Base-by-base conservation (phyloP, 92 coral and sea anemone genomes). In the Virgularia gustaviana region DNA sequence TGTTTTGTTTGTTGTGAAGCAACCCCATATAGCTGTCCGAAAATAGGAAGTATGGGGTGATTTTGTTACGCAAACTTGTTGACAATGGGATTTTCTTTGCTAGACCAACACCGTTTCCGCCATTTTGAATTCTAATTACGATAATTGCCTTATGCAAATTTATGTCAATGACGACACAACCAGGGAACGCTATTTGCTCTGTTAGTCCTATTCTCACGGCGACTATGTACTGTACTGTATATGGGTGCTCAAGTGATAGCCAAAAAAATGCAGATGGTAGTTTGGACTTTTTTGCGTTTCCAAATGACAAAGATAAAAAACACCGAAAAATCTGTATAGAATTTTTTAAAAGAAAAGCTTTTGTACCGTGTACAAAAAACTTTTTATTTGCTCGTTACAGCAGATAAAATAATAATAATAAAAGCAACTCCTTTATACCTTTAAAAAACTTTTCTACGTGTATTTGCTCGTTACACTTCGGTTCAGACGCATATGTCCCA, bases 181-280 rank as follows among this genome's bases (percentile, higher is more conserved):
- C 72, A 65, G 55, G 37, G 36, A n/a, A n/a, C n/a, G n/a, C n/a
- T n/a, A n/a, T n/a, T n/a, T n/a, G n/a, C n/a, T n/a, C n/a, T n/a
- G n/a, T n/a, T n/a, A n/a, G n/a, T n/a, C n/a, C n/a, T n/a, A n/a
- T n/a, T n/a, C n/a, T n/a, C n/a, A n/a, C n/a, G n/a, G n/a, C n/a
- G n/a, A n/a, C n/a, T n/a, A 65, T 65, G 72, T 65, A 65, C 32
- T 65, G 72, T 13, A 37, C 72, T 22, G 72, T 65, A 42, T 65
- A 65, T 30, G 72, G 72, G 27, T 43, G 72, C 27, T 22, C 54
- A 24, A 65, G 72, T 18, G 72, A 65, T 28, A 65, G 72, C 37
- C 72, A 65, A 65, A 65, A 25, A 2, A 65, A 44, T 16, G 6
- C 44, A 8, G 57, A 44, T 1, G 3, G 38, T 0, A 1, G 5